Evolutionary conservation across 37 sponge, comb jelly and placozoan species (phyloP).

Genomic region (Amphimedon queenslandica): DNA sequence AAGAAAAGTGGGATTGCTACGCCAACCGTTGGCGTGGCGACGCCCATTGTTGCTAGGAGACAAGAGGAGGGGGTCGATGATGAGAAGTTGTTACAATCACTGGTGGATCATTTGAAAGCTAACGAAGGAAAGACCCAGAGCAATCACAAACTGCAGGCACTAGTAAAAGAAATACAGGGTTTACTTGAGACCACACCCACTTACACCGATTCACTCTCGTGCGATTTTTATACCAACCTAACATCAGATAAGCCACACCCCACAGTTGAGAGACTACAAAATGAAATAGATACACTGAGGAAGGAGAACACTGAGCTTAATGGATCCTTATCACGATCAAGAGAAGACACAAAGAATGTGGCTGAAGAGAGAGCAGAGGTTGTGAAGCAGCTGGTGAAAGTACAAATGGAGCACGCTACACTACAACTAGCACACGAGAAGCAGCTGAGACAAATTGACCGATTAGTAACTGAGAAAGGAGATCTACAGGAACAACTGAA

Average conservation of each 20-base stretch:
- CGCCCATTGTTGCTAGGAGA: background rate
- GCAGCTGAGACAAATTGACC: constrained; percentile 6
- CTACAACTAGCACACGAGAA: constrained; percentile 8
- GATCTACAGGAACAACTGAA: constrained; percentile 23
- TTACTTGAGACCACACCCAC: constrained; percentile 19
- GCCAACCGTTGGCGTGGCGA: background rate
- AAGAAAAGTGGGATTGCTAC: background rate
- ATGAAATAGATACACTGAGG: constrained; percentile 23
- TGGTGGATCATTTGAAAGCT: constrained; percentile 22
- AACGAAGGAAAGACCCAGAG: constrained; percentile 2
- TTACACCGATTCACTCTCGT: constrained; percentile 10
- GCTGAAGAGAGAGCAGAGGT: constrained; percentile 7
- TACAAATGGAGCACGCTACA: background rate
- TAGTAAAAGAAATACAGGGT: constrained; percentile 24
- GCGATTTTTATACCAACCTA: background rate
- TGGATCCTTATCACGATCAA: background rate
- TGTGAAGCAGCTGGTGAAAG: constrained; percentile 11
- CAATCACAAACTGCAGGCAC: constrained; percentile 8
- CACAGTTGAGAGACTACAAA: background rate
- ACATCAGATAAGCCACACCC: background rate
- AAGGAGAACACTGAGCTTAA: constrained; percentile 25
- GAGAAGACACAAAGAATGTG: background rate
- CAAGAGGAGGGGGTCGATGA: background rate
- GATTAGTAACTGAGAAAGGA: constrained; percentile 29
- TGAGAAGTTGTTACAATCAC: background rate